Base-by-base conservation (phyloP, 1,140 invertebrate genomes). In the Pinna nobilis region DNA sequence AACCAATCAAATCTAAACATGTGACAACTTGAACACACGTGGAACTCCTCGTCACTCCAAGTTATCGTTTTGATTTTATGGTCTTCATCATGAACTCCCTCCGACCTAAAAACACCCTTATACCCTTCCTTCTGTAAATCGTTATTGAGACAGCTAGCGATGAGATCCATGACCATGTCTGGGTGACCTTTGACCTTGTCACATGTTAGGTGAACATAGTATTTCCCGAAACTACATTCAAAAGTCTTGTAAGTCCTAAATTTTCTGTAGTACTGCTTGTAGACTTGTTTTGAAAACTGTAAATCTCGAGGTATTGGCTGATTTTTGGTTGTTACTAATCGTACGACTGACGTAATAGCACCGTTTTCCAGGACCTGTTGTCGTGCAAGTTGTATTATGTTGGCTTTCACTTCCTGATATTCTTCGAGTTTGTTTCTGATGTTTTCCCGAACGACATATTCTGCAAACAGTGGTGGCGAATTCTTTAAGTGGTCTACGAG, bases 1-100 rank as follows among this genome's bases (percentile, higher is more conserved):
- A 81, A 47, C 79, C 79, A 81, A 41, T 81, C 70, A 72, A 81
- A 81, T 39, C 59, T 68, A 39, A 81, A 81, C 33, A 68, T 61
- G 61, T 81, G 79, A 61, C 76, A 79, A 33, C 67, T 71, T 3
- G 59, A 61, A 53, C 70, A 81, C 23, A 81, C 77, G 64, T 81
- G 74, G 39, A 81, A 81, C 49, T 81, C 70, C 3, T 76, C 73
- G 60, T 81, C 73, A 33, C 67, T 68, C 74, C 76, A 79, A 25
- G 74, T 74, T 1, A 81, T 65, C 18, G 79, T 81, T 37, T 75
- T 68, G 2, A 74, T 66, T 41, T 79, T 78, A 66, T 68, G 47
- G n/a, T 81, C 70, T 37, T 76, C 74, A n/a, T 76, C 79, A 28
- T 70, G 44, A 2, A 69, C 44, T 55, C 77, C 71, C 39, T 79